phyloP scores from a whole-genome alignment of 2,888 invertebrate genomes.

The Ochropleura plecta region DNA sequence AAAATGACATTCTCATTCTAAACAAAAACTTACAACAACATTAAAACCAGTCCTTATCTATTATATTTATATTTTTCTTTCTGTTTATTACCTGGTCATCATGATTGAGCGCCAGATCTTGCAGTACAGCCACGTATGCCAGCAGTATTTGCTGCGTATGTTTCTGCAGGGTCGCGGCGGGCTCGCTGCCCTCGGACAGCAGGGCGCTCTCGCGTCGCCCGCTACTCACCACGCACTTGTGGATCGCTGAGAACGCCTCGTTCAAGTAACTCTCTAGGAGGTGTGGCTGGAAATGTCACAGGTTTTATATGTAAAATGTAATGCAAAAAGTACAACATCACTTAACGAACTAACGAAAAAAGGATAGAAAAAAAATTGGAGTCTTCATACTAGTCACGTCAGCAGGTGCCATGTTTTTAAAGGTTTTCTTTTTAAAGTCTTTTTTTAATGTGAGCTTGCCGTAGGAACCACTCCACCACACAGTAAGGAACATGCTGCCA shows the following conservation, averaged over 20 bases:
- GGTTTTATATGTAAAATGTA: too few relatives aligned
- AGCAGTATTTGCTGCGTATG: slow-evolving; percentile 91
- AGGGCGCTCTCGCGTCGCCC: slow-evolving; percentile 85
- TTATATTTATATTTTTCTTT: too few relatives aligned
- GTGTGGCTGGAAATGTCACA: slow-evolving; percentile 76
- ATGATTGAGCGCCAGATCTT: slow-evolving; percentile 80
- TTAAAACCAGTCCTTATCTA: too few relatives aligned
- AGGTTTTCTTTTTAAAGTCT: too few relatives aligned
- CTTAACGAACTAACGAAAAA: too few relatives aligned
- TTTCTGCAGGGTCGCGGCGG: slow-evolving; percentile 77
- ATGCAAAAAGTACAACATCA: background rate
- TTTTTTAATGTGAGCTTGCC: too few relatives aligned
- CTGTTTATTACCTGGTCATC: slow-evolving; percentile 90
- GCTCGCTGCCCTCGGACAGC: slow-evolving; percentile 82
- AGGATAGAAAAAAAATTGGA: background rate
- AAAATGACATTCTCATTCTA: too few relatives aligned
- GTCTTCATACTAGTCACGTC: background rate
- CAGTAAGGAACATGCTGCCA: background rate
- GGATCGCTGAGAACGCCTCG: slow-evolving; percentile 84
- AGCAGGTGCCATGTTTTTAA: background rate
- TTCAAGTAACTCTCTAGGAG: slow-evolving; percentile 81
- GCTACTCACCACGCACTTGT: slow-evolving; percentile 83
- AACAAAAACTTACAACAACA: too few relatives aligned
- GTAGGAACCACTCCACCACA: background rate
- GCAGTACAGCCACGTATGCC: slow-evolving; percentile 92